Conservation (phyloP, 2,888 invertebrate species). For the Actias luna region DNA sequence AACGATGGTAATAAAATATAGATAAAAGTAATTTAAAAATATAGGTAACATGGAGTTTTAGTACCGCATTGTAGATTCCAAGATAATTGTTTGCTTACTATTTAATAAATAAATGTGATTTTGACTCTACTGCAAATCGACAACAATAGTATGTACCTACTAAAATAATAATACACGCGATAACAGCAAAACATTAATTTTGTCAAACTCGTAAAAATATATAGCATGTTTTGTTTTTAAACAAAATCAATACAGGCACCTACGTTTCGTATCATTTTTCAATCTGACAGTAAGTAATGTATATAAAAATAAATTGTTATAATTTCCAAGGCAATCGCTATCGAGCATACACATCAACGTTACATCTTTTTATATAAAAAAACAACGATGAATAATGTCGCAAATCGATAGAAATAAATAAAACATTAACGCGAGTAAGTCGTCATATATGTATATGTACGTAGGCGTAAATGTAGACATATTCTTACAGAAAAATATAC, state of each 20-base stretch:
- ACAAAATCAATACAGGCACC: background rate
- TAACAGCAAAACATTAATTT: slow-evolving; percentile 2
- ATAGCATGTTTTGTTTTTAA: background rate
- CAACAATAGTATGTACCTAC: no score
- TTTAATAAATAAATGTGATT: background rate
- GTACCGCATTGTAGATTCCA: background rate
- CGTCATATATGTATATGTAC: background rate
- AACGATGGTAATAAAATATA: background rate
- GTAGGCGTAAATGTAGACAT: background rate
- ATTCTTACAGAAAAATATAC: slow-evolving; percentile 1
- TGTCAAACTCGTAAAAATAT: background rate
- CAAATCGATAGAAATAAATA: background rate
- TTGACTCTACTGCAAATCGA: background rate
- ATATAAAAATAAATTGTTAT: background rate
- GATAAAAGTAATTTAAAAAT: background rate
- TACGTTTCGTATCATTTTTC: background rate
- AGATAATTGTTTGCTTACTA: background rate
- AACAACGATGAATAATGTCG: background rate
- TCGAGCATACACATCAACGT: background rate
- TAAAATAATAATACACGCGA: background rate
- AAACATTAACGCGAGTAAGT: background rate
- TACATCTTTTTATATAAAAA: slow-evolving; percentile 7
- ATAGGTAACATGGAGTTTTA: background rate
- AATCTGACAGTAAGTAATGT: background rate
- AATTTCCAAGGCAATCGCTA: background rate